Evolutionary conservation across 2,113 vertebrate species (phyloP).

Genomic region (Cervus canadensis): DNA sequence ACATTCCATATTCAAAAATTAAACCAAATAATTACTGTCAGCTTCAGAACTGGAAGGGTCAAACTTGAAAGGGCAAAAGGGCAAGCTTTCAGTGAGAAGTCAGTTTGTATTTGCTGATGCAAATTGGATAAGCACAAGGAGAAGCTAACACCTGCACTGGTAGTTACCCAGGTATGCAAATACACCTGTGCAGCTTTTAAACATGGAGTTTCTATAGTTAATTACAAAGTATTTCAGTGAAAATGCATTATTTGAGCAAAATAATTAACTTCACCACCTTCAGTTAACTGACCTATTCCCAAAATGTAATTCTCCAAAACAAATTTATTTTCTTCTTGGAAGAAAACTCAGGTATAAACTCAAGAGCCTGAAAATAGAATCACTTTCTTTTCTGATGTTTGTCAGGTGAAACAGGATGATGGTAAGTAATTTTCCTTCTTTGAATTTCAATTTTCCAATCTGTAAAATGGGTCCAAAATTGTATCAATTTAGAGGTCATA

Average conservation of each 20-base stretch:
- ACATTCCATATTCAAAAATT: slow-evolving; percentile 11
- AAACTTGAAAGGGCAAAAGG: not conserved
- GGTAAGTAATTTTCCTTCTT: not conserved
- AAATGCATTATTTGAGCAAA: not conserved
- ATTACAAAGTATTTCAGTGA: not conserved
- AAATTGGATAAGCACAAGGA: not conserved
- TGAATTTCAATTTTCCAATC: not conserved
- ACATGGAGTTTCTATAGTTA: not conserved
- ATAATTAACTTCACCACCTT: not conserved
- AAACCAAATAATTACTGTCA: slow-evolving; percentile 33
- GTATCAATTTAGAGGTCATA: not conserved
- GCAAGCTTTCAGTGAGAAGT: not conserved
- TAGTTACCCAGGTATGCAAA: not conserved
- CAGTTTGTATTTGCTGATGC: not conserved
- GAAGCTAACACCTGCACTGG: not conserved
- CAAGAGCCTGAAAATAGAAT: too few species aligned
- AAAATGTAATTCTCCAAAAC: not conserved
- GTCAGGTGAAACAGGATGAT: not conserved
- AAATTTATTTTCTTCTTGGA: not conserved
- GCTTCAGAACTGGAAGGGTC: slow-evolving; percentile 10
- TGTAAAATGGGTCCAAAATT: not conserved
- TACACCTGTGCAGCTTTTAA: not conserved
- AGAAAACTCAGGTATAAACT: not conserved
- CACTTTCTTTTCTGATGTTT: not conserved
- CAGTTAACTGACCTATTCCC: not conserved